Base-by-base conservation (phyloP, 1,140 invertebrate genomes). In the Holotrichia oblita region DNA sequence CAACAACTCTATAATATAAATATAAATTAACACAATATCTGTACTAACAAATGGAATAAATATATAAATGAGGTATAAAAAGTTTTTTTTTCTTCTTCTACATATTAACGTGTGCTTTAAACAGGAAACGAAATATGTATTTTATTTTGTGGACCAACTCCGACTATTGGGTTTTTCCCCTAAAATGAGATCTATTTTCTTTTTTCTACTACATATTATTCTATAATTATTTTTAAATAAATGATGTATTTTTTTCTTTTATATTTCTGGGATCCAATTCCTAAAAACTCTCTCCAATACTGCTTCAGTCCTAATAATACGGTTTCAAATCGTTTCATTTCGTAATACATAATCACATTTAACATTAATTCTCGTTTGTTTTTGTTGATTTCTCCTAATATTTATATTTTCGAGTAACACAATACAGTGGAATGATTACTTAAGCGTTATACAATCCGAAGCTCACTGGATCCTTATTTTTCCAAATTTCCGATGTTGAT, bases 301-400 rank as follows among this genome's bases (percentile, higher is more conserved):
- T 55, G 48, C 48, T 48, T 48, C 44, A 48, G n/a, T n/a, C 6
- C 48, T 55, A 55, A 55, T 17, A 55, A 55, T n/a, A 55, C 48
- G 6, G 17, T 55, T 17, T n/a, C 7, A 17, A 55, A n/a, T 55
- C 12, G 14, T 7, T n/a, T n/a, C 14, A 17, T 17, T n/a, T 55
- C 14, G 42, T 14, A 44, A 14, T 44, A 44, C 42, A 44, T 44
- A 9, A 9, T 44, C 14, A 44, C 42, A 44, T 44, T 3, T 44
- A 9, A 14, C 3, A 17, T 61, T 69, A 69, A 69, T 69, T 69
- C 61, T 69, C 61, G 61, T 69, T 69, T 69, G 61, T 69, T 69
- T 27, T 27, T 34, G 27, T 27, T 27, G 20, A 7, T 24, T 69
- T 27, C 22, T n/a, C 17, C 6, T 55, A 55, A 34, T 22, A 69